phyloP scores from a whole-genome alignment of 2,888 invertebrate genomes.

The Calliopum simillimum region DNA sequence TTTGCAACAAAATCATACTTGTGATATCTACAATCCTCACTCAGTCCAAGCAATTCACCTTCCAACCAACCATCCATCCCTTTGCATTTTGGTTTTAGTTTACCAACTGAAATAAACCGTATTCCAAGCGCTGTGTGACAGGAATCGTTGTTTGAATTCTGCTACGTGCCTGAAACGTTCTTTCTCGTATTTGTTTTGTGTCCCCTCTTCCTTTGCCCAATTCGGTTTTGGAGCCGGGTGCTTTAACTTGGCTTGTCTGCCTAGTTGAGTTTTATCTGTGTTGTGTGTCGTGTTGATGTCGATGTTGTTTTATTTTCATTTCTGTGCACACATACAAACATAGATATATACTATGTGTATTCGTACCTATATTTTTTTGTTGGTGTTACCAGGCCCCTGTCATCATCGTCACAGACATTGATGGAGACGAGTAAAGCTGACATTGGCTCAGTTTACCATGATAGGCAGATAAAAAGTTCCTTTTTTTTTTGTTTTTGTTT shows the following conservation, averaged over 20 bases:
- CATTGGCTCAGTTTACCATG: constrained; percentile 44
- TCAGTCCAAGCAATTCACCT: background rate
- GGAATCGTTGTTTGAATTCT: constrained; percentile 48
- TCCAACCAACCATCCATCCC: background rate
- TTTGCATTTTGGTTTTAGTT: background rate
- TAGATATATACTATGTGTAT: too few species aligned
- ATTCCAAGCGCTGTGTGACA: constrained; percentile 26
- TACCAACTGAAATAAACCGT: constrained; percentile 20
- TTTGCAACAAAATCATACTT: constrained; percentile 28
- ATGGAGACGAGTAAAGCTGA: constrained; percentile 41
- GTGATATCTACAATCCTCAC: background rate
- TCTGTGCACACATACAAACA: constrained; percentile 19
- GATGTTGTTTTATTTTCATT: constrained; percentile 35
- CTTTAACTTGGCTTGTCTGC: background rate
- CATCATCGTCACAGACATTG: constrained; percentile 42
- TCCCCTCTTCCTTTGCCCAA: constrained; percentile 28
- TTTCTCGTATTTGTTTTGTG: constrained; percentile 54
- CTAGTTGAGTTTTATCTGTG: background rate
- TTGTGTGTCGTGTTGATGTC: constrained; percentile 17
- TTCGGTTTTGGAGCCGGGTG: too few species aligned
- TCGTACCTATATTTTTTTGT: constrained; percentile 11
- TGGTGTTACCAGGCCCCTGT: constrained; percentile 38
- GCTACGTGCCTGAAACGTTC: constrained; percentile 57
- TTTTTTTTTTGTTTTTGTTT: constrained; percentile 10
- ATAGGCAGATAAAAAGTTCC: constrained; percentile 43